Evolutionary conservation across 1,140 invertebrate genomes (phyloP), one percentile per base, ranked within the genome.

Genomic region (Caligus rogercresseyi): DNA sequence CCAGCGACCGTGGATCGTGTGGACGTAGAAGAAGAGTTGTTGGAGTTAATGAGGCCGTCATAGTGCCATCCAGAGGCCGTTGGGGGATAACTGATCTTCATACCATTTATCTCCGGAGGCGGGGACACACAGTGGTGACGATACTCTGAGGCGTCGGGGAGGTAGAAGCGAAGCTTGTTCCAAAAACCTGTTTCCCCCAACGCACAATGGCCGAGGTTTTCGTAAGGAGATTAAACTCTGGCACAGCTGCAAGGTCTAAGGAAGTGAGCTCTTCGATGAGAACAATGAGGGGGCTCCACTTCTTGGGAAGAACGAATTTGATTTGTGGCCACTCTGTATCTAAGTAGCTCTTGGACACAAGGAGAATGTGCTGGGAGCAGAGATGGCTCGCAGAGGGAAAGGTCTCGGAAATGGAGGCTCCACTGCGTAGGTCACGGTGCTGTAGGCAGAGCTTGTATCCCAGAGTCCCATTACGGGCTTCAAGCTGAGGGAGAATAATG

Each of bases 271-370:
- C 87, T 7, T 87, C 88, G 66, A 87, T 80, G 21, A 91, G 78
- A 62, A 94, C 79, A 66, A 92, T 82, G 66, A 94, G 87, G 65
- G 92, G 79, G 70, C 83, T 66, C 4, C 65, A 79, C 70, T 85
- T 83, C 74, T 87, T 87, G 56, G 93, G 80, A n/a, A 93, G 78
- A 1, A 90, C 89, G 55, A 83, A 83, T 74, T 90, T 89, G 72
- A 93, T 90, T 74, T 94, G 90, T 70, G 89, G 89, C 90, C 90
- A 95, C 74, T 93, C 88, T 73, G 87, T 89, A 72, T 88, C 83
- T 18, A 95, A 79, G 75, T 93, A 95, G 75, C 90, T 89, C 72
- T 88, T 88, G 1, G 88, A 89, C 23, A 96, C 72, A 25, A 95
- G 83, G 66, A 95, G 79, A 53, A 95, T 86, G 15, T 89, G 92